Conservation (phyloP, 2,888 invertebrate species). For the Leptarthrus brevirostris region DNA sequence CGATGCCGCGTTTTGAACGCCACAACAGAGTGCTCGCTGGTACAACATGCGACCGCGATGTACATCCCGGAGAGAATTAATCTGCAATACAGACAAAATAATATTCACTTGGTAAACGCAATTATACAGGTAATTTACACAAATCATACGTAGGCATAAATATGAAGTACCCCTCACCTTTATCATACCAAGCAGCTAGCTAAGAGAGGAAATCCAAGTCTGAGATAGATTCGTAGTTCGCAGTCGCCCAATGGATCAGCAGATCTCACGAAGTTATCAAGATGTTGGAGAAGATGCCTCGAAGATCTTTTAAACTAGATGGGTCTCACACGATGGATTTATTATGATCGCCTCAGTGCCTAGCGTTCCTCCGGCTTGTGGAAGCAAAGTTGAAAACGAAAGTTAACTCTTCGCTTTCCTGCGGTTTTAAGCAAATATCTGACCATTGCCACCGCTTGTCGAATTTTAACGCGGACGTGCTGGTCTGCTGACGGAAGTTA, state of each 20-base stretch:
- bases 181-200: neutral
- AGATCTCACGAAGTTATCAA: slow-evolving; percentile 37
- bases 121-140: slow-evolving; percentile 49
- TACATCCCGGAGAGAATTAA: slow-evolving; percentile 23
- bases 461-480: slow-evolving; percentile 2
- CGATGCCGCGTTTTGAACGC: slow-evolving; percentile 22
- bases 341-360: slow-evolving; percentile 23
- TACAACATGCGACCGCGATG: slow-evolving; percentile 1
- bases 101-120: slow-evolving; percentile 36
- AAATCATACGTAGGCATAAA: slow-evolving; percentile 45
- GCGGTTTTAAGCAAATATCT: neutral
- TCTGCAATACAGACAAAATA: slow-evolving; percentile 43
- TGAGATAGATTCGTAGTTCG: slow-evolving; percentile 29
- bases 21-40: neutral
- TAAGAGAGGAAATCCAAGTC: slow-evolving; percentile 6
- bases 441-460: slow-evolving; percentile 23
- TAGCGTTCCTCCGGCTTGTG: neutral
- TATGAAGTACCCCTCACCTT: slow-evolving; percentile 42
- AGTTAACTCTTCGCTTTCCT: slow-evolving; percentile 38
- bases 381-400: slow-evolving; percentile 34
- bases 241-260: slow-evolving; percentile 25
- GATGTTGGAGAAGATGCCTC: slow-evolving; percentile 24
- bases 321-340: slow-evolving; percentile 45
- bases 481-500: slow-evolving; percentile 26
- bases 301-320: slow-evolving; percentile 26